Evolutionary conservation across 2,113 vertebrate genomes (phyloP).

Genomic region (Indicator indicator): DNA sequence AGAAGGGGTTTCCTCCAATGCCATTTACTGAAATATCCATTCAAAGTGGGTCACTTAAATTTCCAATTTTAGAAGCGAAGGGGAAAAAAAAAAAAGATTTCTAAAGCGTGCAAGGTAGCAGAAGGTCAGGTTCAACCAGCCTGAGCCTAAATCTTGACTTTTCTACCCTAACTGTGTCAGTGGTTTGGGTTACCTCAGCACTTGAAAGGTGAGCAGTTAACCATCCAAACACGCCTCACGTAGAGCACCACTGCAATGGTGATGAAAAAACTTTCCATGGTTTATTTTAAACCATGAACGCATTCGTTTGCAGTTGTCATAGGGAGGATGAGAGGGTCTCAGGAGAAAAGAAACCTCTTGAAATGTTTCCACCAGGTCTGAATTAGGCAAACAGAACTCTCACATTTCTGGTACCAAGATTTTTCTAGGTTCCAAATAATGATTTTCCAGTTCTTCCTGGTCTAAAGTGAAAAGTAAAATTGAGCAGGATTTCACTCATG

Average conservation of each 20-base stretch:
- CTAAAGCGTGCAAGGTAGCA: background rate
- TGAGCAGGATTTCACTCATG: accelerated
- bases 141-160: background rate
- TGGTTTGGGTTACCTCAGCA: slow-evolving; percentile 11
- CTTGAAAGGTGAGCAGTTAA: background rate
- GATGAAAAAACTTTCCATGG: background rate
- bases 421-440: background rate
- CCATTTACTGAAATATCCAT: slow-evolving; percentile 74
- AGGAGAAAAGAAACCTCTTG: background rate
- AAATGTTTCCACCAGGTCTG: background rate
- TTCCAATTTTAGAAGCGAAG: slow-evolving; percentile 40
- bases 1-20: slow-evolving; percentile 61
- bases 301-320: accelerated
- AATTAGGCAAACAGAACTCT: background rate
- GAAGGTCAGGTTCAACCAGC: slow-evolving; percentile 9
- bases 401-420: background rate
- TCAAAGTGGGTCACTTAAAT: slow-evolving; percentile 76
- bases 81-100: background rate
- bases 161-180: background rate
- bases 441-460: background rate
- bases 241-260: background rate
- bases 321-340: background rate
- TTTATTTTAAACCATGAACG: accelerated
- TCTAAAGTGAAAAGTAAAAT: background rate
- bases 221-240: background rate